Base-by-base conservation (phyloP, 1,140 invertebrate species). In the Ceratosolen fusciceps region DNA sequence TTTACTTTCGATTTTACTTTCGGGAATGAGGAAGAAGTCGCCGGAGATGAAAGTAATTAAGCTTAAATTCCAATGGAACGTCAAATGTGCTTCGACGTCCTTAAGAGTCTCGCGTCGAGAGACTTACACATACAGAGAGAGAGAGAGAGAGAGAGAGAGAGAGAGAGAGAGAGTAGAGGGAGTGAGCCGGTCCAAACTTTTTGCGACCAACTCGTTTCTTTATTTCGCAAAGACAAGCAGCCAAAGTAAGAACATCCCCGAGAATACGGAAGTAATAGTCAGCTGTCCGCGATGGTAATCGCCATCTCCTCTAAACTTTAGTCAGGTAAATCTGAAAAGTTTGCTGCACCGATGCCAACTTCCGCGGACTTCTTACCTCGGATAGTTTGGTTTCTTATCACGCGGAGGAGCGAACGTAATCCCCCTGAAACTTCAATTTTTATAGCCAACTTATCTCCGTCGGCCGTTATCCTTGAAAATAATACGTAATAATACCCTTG, bases 211-310 rank as follows among this genome's bases (percentile, higher is more conserved):
- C 37, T 56, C 54, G n/a, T 71, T 10, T 16, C 5, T 52, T 26
- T 19, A 9, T 67, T 16, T n/a, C 5, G 24, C 19, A 37, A 39
- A 14, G 58, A 14, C 4, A 62, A 67, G 60, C 47, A 37, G 0
- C 19, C 37, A n/a, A 74, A n/a, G 24, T 65, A 34, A 75, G 29
- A 26, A 74, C 14, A 31, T 2, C 7, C 52, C 24, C 24, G 21
- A 68, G 54, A 76, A 39, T 24, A 39, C 21, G 31, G 31, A 21
- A 37, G 21, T 39, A 56, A 39, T 54, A 37, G 54, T 34, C 8
- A 75, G 62, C 47, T 58, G 43, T 75, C 24, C 43, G 16, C 49
- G 21, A 75, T 68, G 74, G 31, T 68, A 76, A 76, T 76, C 49
- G 56, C 31, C n/a, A 76, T 2, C 26, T 8, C 21, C 2, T 47